Evolutionary conservation across 2,888 invertebrate genomes (phyloP), one percentile per base, ranked within the genome.

Genomic region (Callinectes sapidus): DNA sequence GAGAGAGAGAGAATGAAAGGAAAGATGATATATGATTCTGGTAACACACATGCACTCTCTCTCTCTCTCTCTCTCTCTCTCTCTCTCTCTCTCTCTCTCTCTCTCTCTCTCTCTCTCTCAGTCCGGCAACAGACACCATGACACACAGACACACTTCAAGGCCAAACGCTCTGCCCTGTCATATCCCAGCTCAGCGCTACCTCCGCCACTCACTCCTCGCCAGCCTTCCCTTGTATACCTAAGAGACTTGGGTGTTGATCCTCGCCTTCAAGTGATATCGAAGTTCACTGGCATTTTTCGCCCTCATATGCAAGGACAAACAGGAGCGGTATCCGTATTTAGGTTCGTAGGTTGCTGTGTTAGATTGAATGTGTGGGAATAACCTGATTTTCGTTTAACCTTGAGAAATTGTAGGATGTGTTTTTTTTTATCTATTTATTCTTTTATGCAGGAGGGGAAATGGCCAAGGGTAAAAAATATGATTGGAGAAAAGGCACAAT

Each of bases 91-190:
- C n/a, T 87, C n/a, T 87, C 48, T 48, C 48, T n/a, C 35, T 87
- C 87, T 87, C 87, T 87, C 87, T 87, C 87, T 87, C 87, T 39
- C 87, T 87, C 71, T 71, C 71, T 71, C 71, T 71, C 71, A 23
- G 28, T 54, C 66, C 32, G 16, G 55, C 88, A 61, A 32, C 35
- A 28, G 3, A 55, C 32, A 88, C 35, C 88, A 61, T 61, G 61
- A 55, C 81, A 81, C 81, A 81, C 35, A 81, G 81, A 32, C 88
- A 35, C 32, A 88, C 55, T 35, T 28, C 55, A 55, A 88, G 42
- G 55, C 55, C 28, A 55, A 1, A 32, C 88, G 61, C 55, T 35
- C 55, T 35, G 14, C 86, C n/a, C 28, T 86, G 18, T 18, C 86
- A 16, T 66, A 18, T 89, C n/a, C 48, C 48, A 18, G 10, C 23